phyloP scores from a whole-genome alignment of 2,113 vertebrate genomes.

The Sinosuthora webbiana region DNA sequence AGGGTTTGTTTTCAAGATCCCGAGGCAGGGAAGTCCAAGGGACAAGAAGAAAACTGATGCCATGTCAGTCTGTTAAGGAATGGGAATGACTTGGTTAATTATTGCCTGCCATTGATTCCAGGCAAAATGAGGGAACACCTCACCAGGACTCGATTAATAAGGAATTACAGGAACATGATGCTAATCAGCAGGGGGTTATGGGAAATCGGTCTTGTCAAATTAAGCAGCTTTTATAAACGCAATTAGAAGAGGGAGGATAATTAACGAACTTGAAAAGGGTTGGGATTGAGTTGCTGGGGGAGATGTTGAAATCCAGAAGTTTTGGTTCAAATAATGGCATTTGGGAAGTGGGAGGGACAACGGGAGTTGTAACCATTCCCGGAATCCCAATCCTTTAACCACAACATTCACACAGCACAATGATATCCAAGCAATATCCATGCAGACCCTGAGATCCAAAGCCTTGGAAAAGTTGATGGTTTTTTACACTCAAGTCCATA shows the following conservation, averaged over 20 bases:
- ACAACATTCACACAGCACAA: background rate
- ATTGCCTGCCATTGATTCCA: conserved; percentile 50
- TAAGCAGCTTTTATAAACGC: conserved; percentile 53
- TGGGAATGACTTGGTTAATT: conserved; percentile 26
- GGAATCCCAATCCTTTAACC: background rate
- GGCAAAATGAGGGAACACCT: conserved; percentile 40
- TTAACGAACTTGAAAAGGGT: conserved; percentile 11
- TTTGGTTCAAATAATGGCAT: background rate
- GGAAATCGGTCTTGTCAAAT: conserved; percentile 64
- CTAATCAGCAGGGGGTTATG: conserved; percentile 64
- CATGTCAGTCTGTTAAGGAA: background rate
- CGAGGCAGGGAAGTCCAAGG: background rate
- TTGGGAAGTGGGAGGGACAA: background rate
- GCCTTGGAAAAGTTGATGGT: background rate
- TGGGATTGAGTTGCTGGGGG: background rate
- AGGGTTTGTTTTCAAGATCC: background rate
- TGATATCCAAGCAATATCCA: background rate
- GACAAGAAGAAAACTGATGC: background rate
- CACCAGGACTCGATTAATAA: conserved; percentile 40
- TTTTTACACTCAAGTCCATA: background rate
- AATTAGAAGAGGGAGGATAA: conserved; percentile 42
- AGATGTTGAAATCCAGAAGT: background rate
- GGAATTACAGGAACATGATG: conserved; percentile 62
- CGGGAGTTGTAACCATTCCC: rapidly evolving
- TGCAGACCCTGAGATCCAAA: background rate